phyloP scores from a whole-genome alignment of 2,797 vertebrate genomes.

The Poecilia gillii region DNA sequence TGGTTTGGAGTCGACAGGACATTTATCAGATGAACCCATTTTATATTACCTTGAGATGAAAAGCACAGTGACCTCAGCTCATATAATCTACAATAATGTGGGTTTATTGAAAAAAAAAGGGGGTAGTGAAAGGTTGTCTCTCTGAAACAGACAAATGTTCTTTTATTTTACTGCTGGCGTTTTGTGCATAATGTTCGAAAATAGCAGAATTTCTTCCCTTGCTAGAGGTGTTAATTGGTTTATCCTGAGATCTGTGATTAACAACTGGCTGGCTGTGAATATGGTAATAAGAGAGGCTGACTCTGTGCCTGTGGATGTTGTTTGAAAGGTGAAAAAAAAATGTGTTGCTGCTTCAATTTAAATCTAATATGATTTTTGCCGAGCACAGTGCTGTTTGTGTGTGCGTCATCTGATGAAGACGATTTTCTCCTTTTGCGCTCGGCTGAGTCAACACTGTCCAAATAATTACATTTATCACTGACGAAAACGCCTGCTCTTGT shows the following conservation, averaged over 20 bases:
- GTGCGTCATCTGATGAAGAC: conserved; percentile 10
- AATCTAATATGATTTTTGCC: conserved; percentile 36
- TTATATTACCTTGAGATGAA: conserved; percentile 40
- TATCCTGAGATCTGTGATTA: conserved; percentile 28
- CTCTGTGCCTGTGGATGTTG: conserved; percentile 31
- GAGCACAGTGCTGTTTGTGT: conserved; percentile 7
- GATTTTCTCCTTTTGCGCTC: conserved; percentile 36
- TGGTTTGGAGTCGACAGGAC: conserved; percentile 33
- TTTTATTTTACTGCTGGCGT: conserved; percentile 24
- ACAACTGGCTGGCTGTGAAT: conserved; percentile 43
- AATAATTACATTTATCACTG: conserved; percentile 36
- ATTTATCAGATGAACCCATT: conserved; percentile 52
- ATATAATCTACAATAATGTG: conserved; percentile 15
- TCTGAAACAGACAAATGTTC: conserved; percentile 23
- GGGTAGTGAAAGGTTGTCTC: conserved; percentile 11
- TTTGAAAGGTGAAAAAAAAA: conserved; percentile 42
- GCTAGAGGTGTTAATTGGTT: conserved; percentile 52
- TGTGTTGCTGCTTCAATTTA: conserved; percentile 30
- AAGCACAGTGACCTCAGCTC: conserved; percentile 25
- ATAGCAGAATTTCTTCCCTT: conserved; percentile 10
- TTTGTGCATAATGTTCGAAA: conserved; percentile 19
- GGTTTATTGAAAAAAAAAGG: conserved; percentile 35
- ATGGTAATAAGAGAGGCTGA: conserved; percentile 32
- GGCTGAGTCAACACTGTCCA: conserved; percentile 49
- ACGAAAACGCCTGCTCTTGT: neutral